Evolutionary conservation across 2,113 vertebrate species (phyloP).

Genomic region (Ciconia boyciana): DNA sequence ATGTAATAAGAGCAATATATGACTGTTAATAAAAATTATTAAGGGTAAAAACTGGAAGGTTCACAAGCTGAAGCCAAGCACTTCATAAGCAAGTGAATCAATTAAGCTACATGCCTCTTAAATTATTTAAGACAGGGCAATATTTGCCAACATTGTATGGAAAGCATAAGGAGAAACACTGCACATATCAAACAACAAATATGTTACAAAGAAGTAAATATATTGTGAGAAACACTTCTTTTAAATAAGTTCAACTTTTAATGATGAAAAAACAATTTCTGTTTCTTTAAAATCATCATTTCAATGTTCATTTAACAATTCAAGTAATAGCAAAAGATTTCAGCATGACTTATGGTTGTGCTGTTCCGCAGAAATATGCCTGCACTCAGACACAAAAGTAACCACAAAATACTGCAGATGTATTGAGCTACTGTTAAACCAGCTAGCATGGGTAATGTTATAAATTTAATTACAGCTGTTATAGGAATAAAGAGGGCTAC

Average conservation of each 20-base stretch:
- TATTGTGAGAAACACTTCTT: neutral
- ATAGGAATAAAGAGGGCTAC: neutral
- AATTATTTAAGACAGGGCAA: neutral
- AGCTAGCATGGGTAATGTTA: neutral
- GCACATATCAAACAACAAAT: neutral
- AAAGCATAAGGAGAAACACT: neutral
- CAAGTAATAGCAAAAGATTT: neutral
- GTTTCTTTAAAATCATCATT: neutral
- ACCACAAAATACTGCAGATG: neutral
- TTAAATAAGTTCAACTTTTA: neutral
- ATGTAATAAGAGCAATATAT: neutral
- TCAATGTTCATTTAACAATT: neutral
- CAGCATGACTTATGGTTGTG: fast-evolving
- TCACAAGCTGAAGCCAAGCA: neutral
- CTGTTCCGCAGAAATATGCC: neutral
- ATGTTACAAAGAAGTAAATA: neutral
- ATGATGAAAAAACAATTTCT: neutral
- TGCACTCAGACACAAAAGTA: neutral
- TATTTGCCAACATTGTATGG: neutral
- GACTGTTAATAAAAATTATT: neutral
- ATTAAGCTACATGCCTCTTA: neutral
- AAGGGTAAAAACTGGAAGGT: neutral
- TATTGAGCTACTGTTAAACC: neutral
- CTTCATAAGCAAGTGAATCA: neutral
- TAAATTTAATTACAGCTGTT: neutral